Evolutionary conservation across 2,888 invertebrate species (phyloP), one percentile per base, ranked within the genome.

Genomic region (Philonicus albiceps): DNA sequence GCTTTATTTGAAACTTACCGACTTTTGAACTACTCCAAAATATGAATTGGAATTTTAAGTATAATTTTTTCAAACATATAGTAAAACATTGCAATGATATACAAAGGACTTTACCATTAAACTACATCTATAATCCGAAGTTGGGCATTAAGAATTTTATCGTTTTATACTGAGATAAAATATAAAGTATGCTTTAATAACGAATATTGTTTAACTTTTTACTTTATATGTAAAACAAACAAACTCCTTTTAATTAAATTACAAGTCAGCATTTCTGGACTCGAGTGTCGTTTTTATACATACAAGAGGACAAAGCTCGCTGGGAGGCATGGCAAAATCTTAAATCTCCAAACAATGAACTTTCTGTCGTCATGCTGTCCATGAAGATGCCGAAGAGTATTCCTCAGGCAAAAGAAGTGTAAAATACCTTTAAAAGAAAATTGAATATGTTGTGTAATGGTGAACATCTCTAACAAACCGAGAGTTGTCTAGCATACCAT

Each of bases 341-440:
- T 76, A 76, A 31, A 76, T 76, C 40, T 22, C 76, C 76, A 27
- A 78, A 78, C 49, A 78, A 78, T 43, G 49, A 78, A 78, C 30
- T 64, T 78, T 78, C 37, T 53, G 78, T 49, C 53, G 78, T 49
- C 78, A 78, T 78, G 78, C 49, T 30, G 30, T 78, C 78, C 78
- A 78, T 43, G 78, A 78, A 78, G 49, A 78, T 49, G 27, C 49
- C 78, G 78, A 78, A 49, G 78, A 78, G 49, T 31, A 78, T 78
- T 78, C 78, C 78, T 78, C 49, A 78, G 27, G 78, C 22, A 78
- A 53, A 78, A 78, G 43, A 78, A 78, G 30, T 78, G 49, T 78
- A 78, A 78, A 78, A 78, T 78, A 78, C 78, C 78, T 78, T 19
- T 27, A 40, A 37, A 76, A n/a, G n/a, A n/a, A 19, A 37, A 76